Evolutionary conservation across 2,113 vertebrate species (phyloP), one percentile per base, ranked within the genome.

Genomic region (Oxyruncus cristatus): DNA sequence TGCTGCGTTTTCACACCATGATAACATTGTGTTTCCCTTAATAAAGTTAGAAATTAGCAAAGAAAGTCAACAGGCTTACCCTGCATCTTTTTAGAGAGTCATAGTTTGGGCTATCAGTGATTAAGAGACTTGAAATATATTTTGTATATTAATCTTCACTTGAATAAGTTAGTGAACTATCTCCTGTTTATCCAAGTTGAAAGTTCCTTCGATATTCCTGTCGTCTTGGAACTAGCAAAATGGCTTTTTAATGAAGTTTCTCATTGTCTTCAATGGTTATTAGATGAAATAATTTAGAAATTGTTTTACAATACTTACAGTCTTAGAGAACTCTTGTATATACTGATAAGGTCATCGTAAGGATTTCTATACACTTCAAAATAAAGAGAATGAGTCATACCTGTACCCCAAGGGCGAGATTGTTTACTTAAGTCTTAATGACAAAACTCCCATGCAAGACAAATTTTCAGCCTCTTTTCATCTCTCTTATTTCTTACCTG

Each of bases 41-140:
- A 77, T 89, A 93, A 62, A 73, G 61, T 88, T 94, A 82, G 32
- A 93, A 93, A 70, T 91, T 92, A 53, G 14, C 28, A 95, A 42
- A 81, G 46, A 52, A 73, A 62, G 30, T 70, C 61, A 67, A 52
- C 28, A 81, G n/a, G 9, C 26, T 91, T 85, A 49, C 14, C 17
- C 59, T 72, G 15, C 32, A 41, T 37, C 52, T 89, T 95, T 73
- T 32, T 65, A 49, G 94, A 66, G 65, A 65, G 33, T 62, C 58
- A 32, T 30, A 42, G 15, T 88, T 80, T 61, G 41, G 41, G 26
- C 47, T 85, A 65, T 52, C 44, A 72, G 15, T 55, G 2, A 74
- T 67, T 35, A 47, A 46, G 24, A 46, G 15, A 76, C 70, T 59
- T 58, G 3, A 59, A 88, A 65, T 63, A 24, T 5, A 32, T 70